Evolutionary conservation across 2,888 invertebrate species (phyloP).

Genomic region (Drosophila anceps): DNA sequence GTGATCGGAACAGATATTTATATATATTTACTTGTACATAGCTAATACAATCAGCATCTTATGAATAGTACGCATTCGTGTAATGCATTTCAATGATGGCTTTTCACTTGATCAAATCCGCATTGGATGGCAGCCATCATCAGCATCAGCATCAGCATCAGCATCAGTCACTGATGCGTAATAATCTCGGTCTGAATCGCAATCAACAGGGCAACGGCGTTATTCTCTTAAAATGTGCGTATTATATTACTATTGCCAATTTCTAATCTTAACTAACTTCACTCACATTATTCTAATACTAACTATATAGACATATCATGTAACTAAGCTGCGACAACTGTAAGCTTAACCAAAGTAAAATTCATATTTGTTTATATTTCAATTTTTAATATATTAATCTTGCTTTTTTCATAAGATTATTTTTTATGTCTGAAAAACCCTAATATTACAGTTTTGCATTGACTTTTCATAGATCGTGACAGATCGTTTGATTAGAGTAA

Average conservation of each 20-base stretch:
- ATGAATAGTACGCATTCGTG: not conserved
- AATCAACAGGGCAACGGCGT: conserved; percentile 76
- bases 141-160: conserved; percentile 52
- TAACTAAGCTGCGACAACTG: no score
- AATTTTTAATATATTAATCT: no score
- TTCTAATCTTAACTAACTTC: not conserved
- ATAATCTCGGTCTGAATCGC: conserved; percentile 63
- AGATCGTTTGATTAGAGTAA: no score
- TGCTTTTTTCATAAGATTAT: no score
- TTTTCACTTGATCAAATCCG: conserved; percentile 84
- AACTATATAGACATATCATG: no score
- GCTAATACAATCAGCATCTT: not conserved
- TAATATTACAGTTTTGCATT: no score
- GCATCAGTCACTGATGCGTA: conserved; percentile 51
- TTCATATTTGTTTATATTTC: no score
- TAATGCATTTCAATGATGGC: conserved; percentile 71
- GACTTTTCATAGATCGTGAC: no score
- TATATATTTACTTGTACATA: not conserved
- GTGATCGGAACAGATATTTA: conserved; percentile 1
- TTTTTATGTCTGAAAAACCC: no score
- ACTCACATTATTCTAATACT: no score
- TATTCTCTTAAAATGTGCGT: conserved; percentile 84
- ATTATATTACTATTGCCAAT: not conserved
- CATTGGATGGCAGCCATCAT: conserved; percentile 79
- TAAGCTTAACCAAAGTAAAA: no score